These are phyloP conservation scores for Trichomycterus rosablanca DNA, from an alignment of 2,113 vertebrate genomes.

Conservation along the genomic window DNA sequence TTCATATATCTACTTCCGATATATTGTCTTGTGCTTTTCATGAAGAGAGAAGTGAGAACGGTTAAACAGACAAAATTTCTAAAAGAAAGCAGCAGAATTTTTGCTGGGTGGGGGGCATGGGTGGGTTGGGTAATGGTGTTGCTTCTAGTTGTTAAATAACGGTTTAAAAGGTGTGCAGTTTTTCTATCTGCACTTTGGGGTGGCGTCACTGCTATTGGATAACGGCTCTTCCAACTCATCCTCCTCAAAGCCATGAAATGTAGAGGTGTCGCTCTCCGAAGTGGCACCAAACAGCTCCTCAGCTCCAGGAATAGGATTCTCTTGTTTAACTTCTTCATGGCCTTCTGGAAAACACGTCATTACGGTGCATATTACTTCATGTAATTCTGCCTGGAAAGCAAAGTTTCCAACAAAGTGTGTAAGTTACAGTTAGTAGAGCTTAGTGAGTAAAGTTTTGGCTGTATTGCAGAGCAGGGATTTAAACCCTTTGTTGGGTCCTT, in stretches of 20 bases:
- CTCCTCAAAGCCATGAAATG: conserved; percentile 97
- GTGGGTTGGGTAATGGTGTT: conserved; percentile 58
- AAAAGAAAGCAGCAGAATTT: conserved; percentile 72
- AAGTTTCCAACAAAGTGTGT: too few relatives aligned
- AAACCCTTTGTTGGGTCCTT: too few relatives aligned
- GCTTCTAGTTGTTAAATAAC: conserved; percentile 32
- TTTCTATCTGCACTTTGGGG: conserved; percentile 84
- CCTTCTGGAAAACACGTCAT: conserved; percentile 67
- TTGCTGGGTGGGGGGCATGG: conserved; percentile 50
- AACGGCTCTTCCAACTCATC: conserved; percentile 91
- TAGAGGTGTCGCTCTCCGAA: conserved; percentile 97
- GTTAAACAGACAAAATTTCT: conserved; percentile 25
- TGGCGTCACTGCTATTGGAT: conserved; percentile 75
- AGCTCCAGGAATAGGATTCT: conserved; percentile 76
- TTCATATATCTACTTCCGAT: conserved; percentile 55
- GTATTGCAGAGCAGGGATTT: too few relatives aligned
- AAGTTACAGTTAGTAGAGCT: too few relatives aligned
- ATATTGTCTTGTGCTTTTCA: conserved; percentile 68
- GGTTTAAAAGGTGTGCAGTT: conserved; percentile 36
- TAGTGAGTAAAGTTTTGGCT: too few relatives aligned
- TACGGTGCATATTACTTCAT: too few relatives aligned
- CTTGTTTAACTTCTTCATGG: conserved; percentile 83
- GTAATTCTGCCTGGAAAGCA: too few relatives aligned
- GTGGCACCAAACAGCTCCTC: conserved; percentile 98
- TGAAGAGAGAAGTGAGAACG: conserved; percentile 46